Percentiles rank a stretch among this genome's conserved stretches.
These are phyloP conservation scores for Ginglymostoma cirratum DNA, from an alignment of 2,113 vertebrate species.

Conservation along the genomic window DNA sequence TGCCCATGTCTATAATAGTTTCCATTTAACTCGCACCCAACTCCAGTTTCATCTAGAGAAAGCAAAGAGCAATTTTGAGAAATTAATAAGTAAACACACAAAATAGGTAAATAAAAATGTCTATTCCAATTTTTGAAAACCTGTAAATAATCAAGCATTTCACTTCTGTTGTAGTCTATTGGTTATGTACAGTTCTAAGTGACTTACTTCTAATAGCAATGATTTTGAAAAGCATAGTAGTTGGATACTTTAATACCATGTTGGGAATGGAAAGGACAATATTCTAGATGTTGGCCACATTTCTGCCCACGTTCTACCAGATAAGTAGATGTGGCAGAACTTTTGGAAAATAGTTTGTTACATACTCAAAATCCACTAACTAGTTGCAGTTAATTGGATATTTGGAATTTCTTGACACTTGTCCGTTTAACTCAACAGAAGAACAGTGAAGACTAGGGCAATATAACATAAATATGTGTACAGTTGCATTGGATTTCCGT, in stretches of 20 bases:
- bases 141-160: neutral
- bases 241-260: neutral
- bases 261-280: no score
- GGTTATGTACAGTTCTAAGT: neutral
- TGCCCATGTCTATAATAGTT: constrained; percentile 79
- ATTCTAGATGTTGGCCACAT: neutral
- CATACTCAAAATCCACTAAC: neutral
- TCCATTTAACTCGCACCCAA: constrained; percentile 85
- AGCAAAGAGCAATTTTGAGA: constrained; percentile 37
- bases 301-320: neutral
- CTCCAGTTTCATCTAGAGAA: constrained; percentile 75
- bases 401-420: neutral
- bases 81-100: neutral
- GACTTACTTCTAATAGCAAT: neutral
- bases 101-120: neutral
- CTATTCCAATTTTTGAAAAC: neutral
- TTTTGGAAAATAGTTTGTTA: neutral
- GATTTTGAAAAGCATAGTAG: neutral
- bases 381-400: neutral
- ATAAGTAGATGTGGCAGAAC: neutral
- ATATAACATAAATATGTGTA: neutral
- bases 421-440: neutral
- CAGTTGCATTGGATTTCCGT: neutral
- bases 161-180: neutral
- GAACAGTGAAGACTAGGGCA: neutral